These are phyloP conservation scores for Eretmochelys imbricata DNA, from an alignment of 2,113 vertebrate species.

Conservation along the genomic window DNA sequence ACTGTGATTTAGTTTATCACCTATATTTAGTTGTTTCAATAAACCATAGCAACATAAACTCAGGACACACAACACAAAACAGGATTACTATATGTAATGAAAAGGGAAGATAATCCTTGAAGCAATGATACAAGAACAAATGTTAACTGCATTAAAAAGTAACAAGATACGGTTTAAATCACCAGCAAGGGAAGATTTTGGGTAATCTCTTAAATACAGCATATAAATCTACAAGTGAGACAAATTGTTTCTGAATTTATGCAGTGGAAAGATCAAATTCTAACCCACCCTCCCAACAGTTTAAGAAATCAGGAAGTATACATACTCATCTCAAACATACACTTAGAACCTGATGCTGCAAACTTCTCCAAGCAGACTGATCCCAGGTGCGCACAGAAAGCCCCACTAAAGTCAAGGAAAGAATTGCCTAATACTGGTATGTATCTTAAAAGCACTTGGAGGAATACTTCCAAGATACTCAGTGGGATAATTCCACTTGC, in stretches of 20 bases:
- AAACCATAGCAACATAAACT: not conserved
- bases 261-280: slow-evolving; percentile 10
- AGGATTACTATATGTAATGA: not conserved
- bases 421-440: not conserved
- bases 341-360: not conserved
- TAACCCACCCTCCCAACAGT: not conserved
- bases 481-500: not conserved
- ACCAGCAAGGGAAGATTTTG: not conserved
- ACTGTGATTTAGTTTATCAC: not conserved
- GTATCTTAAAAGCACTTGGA: fast-evolving
- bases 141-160: slow-evolving; percentile 17
- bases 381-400: not conserved
- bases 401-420: not conserved
- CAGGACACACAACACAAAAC: slow-evolving; percentile 4
- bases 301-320: not conserved
- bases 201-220: not conserved
- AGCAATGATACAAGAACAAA: slow-evolving; percentile 16
- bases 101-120: slow-evolving; percentile 27
- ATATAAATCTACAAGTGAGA: not conserved
- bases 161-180: slow-evolving; percentile 20
- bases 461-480: not conserved
- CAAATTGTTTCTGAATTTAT: not conserved
- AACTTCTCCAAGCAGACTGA: not conserved
- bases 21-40: not conserved
- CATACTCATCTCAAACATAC: fast-evolving